A percentile compares a stretch with the other conserved stretches of the same genome.
phyloP scores from a whole-genome alignment of 2,888 invertebrate genomes.

The Phortica okadai region DNA sequence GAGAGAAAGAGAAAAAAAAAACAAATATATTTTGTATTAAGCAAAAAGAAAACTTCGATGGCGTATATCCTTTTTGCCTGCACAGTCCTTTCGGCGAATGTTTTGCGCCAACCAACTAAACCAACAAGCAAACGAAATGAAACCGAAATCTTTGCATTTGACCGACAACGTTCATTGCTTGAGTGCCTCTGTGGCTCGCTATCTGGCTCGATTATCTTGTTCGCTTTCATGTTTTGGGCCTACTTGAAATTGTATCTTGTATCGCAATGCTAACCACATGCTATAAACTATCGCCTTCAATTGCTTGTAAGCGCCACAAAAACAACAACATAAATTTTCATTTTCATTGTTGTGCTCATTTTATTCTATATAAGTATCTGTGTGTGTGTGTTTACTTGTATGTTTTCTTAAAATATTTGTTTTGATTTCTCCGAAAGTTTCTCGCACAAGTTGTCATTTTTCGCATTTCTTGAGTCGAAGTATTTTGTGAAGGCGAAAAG shows the following conservation, averaged over 20 bases:
- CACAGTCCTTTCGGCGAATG: neutral
- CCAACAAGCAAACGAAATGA: neutral
- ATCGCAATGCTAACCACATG: slow-evolving; percentile 54
- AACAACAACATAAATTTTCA: slow-evolving; percentile 27
- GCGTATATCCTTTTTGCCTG: slow-evolving; percentile 15
- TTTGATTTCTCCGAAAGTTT: slow-evolving; percentile 28
- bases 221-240: neutral
- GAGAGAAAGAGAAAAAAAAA: neutral
- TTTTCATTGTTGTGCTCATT: slow-evolving; percentile 7
- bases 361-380: neutral
- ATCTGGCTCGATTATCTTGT: slow-evolving; percentile 42
- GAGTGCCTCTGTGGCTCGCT: slow-evolving; percentile 24
- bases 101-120: neutral
- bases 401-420: neutral
- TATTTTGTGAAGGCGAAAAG: slow-evolving; percentile 15
- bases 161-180: slow-evolving; percentile 7
- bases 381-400: neutral
- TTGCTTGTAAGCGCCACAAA: slow-evolving; percentile 58
- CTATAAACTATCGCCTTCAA: slow-evolving; percentile 48
- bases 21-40: slow-evolving; percentile 7
- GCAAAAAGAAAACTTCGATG: neutral
- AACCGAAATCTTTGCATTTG: slow-evolving; percentile 13
- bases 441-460: slow-evolving; percentile 21
- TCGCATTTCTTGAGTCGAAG: slow-evolving; percentile 3
- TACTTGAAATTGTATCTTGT: slow-evolving; percentile 37